A percentile compares a stretch with the other conserved stretches of the same genome.
Evolutionary conservation across 2,888 invertebrate species (phyloP).

Genomic region (Adelognathus sp.): DNA sequence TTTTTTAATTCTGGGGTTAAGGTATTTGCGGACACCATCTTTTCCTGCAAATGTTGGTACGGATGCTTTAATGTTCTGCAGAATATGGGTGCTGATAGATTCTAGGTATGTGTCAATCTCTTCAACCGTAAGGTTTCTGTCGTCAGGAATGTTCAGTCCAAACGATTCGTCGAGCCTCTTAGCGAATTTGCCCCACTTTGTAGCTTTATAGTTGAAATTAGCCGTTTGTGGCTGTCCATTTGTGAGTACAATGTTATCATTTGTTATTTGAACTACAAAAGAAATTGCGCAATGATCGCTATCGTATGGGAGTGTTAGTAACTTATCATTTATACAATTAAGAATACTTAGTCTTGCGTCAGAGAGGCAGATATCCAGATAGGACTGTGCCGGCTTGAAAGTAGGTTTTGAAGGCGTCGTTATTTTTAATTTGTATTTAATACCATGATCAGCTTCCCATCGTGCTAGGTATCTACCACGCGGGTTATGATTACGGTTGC

Average conservation of each 20-base stretch:
- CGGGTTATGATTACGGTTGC: background rate
- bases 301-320: constrained; percentile 24
- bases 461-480: background rate
- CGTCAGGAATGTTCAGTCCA: background rate
- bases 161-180: background rate
- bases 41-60: constrained; percentile 7
- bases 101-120: constrained; percentile 18
- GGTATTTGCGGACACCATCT: background rate
- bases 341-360: constrained; percentile 6
- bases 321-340: background rate
- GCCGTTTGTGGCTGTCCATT: too few relatives aligned
- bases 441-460: background rate
- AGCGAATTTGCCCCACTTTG: constrained; percentile 46
- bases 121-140: constrained; percentile 19
- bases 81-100: background rate
- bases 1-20: constrained; percentile 7
- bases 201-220: constrained; percentile 28
- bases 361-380: constrained; percentile 24
- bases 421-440: constrained; percentile 17
- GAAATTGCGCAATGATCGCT: constrained; percentile 43
- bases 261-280: background rate
- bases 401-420: background rate
- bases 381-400: constrained; percentile 1
- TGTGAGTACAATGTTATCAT: background rate
- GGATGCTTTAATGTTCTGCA: too few relatives aligned